Conservation (phyloP, 2,113 vertebrate species). For the Myxocyprinus asiaticus region DNA sequence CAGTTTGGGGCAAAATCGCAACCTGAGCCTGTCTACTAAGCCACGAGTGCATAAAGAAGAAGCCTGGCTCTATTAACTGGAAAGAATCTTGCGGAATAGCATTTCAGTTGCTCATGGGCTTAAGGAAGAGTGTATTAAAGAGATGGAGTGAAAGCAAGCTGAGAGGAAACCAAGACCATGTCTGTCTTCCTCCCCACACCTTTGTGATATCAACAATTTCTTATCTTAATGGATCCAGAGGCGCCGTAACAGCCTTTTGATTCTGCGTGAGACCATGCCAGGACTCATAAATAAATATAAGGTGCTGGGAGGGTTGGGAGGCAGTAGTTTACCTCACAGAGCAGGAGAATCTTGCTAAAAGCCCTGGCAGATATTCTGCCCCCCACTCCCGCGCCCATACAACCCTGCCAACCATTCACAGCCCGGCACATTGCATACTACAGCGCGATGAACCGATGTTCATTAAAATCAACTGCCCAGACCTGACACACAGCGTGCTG, state of each 20-base stretch:
- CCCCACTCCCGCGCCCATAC: constrained; percentile 1
- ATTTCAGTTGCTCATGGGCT: background rate
- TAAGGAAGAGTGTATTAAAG: constrained; percentile 15
- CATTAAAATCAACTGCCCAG: constrained; percentile 20
- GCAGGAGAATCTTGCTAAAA: constrained; percentile 3
- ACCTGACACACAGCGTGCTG: constrained; percentile 23
- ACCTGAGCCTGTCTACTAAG: background rate
- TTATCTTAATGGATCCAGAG: constrained; percentile 58
- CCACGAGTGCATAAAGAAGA: background rate
- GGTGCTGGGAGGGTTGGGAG: constrained; percentile 39
- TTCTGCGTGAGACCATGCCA: constrained; percentile 42
- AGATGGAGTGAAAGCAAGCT: constrained; percentile 1
- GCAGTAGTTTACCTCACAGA: constrained; percentile 39
- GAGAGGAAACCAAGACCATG: constrained; percentile 33
- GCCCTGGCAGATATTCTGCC: constrained; percentile 19
- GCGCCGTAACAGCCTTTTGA: constrained; percentile 41
- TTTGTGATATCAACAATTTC: constrained; percentile 53
- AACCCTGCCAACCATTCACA: constrained; percentile 1
- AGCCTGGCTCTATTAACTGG: background rate
- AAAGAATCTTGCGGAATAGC: background rate
- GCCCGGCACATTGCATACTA: background rate
- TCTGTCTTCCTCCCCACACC: constrained; percentile 37
- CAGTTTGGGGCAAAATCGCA: background rate
- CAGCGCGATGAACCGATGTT: background rate
- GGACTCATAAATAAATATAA: constrained; percentile 54